Base-by-base conservation (phyloP, 2,888 invertebrate genomes). In the Drosophila mettleri region DNA sequence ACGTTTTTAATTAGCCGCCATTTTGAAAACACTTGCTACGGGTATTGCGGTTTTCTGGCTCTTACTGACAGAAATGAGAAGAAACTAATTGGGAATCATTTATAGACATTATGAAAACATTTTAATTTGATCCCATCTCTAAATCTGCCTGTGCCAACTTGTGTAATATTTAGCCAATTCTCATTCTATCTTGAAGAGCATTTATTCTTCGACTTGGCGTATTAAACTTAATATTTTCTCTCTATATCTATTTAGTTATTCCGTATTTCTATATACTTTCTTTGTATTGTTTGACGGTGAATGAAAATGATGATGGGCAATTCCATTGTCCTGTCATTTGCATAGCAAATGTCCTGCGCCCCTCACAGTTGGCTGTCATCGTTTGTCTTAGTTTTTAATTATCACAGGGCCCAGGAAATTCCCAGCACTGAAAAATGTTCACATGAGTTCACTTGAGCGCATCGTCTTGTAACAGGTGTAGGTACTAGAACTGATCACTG, bases 241-340 rank as follows among this genome's bases (percentile, higher is more conserved):
- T 53, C 43, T 59, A 67, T 61, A 66, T 66, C 65, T 75, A 58
- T 66, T 72, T 54, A 22, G 49, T 22, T 16, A 33, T 22, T 49
- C 27, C 38, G 33, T 16, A 66, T 75, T 74, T 74, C 62, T 59
- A 52, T 59, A 53, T 73, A 38, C 68, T 33, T 59, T 61, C 58
- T 41, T 52, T 54, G 60, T 33, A 52, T 69, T 74, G 74, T 69
- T 33, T 70, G 41, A 55, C 61, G 57, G 70, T 74, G 77, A 78
- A 78, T 78, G 80, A 81, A 78, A 78, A 86, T 77, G 79, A 80
- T 77, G 79, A 79, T 80, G 69, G 39, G 66, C 63, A 74, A 31
- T 22, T 61, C 61, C 75, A 85, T 80, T 88, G 86, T 79, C 75
- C 90, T 91, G 91, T 91, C 91, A 91, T 91, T 91, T 91, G 91